Conservation (phyloP, 1,140 invertebrate genomes). For the Neocloeon triangulifer region DNA sequence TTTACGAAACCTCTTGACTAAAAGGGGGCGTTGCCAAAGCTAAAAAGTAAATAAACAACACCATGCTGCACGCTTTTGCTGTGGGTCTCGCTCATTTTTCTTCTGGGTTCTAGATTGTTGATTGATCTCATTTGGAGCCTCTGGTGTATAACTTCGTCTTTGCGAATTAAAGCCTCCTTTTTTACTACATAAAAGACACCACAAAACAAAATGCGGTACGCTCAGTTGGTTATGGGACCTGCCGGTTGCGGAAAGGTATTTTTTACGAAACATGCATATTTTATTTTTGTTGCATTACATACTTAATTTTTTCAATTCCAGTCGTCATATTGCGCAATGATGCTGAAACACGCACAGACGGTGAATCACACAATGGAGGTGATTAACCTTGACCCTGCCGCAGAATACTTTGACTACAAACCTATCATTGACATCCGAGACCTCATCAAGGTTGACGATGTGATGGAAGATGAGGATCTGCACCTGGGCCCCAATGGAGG, state of each 20-base stretch:
- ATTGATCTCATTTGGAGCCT: too few relatives aligned
- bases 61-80: too few relatives aligned
- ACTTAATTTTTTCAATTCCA: slow-evolving; percentile 14
- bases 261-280: not conserved
- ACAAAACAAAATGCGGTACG: slow-evolving; percentile 71
- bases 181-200: too few relatives aligned
- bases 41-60: too few relatives aligned
- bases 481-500: slow-evolving; percentile 94
- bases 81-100: too few relatives aligned
- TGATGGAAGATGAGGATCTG: slow-evolving; percentile 89
- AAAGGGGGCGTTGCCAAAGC: too few relatives aligned
- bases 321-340: slow-evolving; percentile 87
- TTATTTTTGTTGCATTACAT: not conserved
- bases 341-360: slow-evolving; percentile 64
- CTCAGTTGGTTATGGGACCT: slow-evolving; percentile 85
- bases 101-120: too few relatives aligned
- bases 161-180: too few relatives aligned
- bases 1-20: too few relatives aligned
- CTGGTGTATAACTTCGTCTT: too few relatives aligned
- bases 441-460: slow-evolving; percentile 84
- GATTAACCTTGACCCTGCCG: slow-evolving; percentile 94
- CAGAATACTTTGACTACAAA: slow-evolving; percentile 85
- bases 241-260: slow-evolving; percentile 84
- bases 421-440: slow-evolving; percentile 77
- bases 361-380: slow-evolving; percentile 54